Conservation (phyloP, 92 coral and sea anemone genomes). For the Porites cylindrica region DNA sequence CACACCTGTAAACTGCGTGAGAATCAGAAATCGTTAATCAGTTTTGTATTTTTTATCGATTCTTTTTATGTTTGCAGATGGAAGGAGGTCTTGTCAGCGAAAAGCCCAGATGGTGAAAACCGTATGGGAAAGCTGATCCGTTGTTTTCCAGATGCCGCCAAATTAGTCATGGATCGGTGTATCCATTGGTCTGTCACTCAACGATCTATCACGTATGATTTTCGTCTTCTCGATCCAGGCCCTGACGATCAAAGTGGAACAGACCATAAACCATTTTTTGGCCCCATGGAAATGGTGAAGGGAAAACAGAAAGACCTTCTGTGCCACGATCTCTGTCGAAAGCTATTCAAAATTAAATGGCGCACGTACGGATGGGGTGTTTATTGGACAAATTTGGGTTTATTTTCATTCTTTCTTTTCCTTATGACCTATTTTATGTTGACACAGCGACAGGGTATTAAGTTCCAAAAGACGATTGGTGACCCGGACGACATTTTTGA, state of each 20-base stretch:
- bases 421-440: conserved; percentile 76
- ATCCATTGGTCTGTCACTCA: conserved; percentile 66
- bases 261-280: conserved; percentile 66
- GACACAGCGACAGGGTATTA: conserved; percentile 53
- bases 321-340: conserved; percentile 72
- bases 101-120: conserved; percentile 50
- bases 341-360: conserved; percentile 83
- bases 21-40: background rate
- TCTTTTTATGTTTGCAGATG: conserved; percentile 6
- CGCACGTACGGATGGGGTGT: conserved; percentile 74
- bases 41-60: background rate
- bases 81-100: conserved; percentile 44
- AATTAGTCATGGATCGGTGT: conserved; percentile 82
- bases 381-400: conserved; percentile 61
- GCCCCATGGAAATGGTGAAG: conserved; percentile 66
- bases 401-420: conserved; percentile 59
- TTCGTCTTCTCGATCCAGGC: conserved; percentile 87
- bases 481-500: conserved; percentile 35
- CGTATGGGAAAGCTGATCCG: conserved; percentile 78
- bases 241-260: conserved; percentile 58
- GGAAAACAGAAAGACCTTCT: conserved; percentile 74
- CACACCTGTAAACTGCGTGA: no score
- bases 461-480: background rate
- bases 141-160: conserved; percentile 82
- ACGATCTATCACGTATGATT: conserved; percentile 81